A percentile compares a stretch with the other conserved stretches of the same genome.
Evolutionary conservation across 2,113 vertebrate genomes (phyloP).

Genomic region (Corydoras maculifer): DNA sequence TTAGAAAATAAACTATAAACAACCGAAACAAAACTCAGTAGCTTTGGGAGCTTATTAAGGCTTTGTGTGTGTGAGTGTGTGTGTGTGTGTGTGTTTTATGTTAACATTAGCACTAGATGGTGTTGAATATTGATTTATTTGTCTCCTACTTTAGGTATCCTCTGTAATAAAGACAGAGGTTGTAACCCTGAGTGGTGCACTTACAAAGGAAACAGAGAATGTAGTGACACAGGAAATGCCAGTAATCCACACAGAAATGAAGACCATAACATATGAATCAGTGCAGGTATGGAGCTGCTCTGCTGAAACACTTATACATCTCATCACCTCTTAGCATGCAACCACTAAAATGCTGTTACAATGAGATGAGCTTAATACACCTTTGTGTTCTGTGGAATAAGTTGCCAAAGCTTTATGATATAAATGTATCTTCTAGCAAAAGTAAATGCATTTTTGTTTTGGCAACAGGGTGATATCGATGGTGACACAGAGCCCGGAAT

Average conservation of each 20-base stretch:
- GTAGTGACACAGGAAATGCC: constrained; percentile 75
- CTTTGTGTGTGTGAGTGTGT: too few relatives aligned
- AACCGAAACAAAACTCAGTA: too few relatives aligned
- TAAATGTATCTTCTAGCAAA: not conserved
- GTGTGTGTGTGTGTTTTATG: too few relatives aligned
- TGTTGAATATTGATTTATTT: not conserved
- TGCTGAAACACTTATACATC: not conserved
- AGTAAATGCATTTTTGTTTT: not conserved
- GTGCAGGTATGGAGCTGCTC: constrained; percentile 64
- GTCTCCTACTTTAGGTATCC: constrained; percentile 16
- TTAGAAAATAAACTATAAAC: too few relatives aligned
- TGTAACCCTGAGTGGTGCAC: constrained; percentile 27
- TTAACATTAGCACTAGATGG: too few relatives aligned
- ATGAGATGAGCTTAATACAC: not conserved
- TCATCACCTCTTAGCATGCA: not conserved
- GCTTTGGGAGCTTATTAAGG: too few relatives aligned
- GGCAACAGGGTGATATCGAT: constrained; percentile 58
- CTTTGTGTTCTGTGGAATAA: too few relatives aligned
- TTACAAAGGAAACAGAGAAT: constrained; percentile 51
- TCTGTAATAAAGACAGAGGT: constrained; percentile 37
- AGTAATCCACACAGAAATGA: constrained; percentile 82
- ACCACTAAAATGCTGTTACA: not conserved
- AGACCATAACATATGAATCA: constrained; percentile 83
- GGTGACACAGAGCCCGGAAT: constrained; percentile 74
- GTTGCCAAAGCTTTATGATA: not conserved